Percentiles rank a stretch among this genome's conserved stretches.
phyloP scores from a whole-genome alignment of 2,113 vertebrate genomes.

The Paratilapia polleni region DNA sequence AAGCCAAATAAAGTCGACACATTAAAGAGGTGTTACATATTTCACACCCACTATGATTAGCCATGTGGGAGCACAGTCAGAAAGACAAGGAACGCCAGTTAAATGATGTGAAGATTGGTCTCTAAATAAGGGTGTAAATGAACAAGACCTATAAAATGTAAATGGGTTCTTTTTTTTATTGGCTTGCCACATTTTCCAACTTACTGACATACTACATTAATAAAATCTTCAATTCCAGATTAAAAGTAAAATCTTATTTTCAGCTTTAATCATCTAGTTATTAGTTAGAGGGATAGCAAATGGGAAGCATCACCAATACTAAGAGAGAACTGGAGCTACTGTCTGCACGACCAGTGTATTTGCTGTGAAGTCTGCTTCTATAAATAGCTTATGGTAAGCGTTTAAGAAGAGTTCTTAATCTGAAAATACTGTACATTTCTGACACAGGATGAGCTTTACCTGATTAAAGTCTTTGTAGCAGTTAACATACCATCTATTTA shows the following conservation, averaged over 20 bases:
- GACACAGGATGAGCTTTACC: not conserved
- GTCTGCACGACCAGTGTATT: not conserved
- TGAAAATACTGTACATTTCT: not conserved
- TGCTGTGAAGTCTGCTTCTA: not conserved
- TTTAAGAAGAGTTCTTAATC: not conserved
- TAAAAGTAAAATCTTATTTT: not conserved
- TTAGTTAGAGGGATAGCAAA: not conserved
- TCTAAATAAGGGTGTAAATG: conserved; percentile 1
- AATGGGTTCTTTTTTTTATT: not conserved
- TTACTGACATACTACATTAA: not conserved
- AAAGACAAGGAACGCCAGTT: not conserved
- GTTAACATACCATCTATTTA: not conserved
- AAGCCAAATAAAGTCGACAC: conserved; percentile 36
- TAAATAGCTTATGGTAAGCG: not conserved
- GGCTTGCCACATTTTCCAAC: not conserved
- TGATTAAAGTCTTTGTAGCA: not conserved
- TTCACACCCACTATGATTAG: conserved; percentile 29
- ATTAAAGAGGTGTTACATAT: conserved; percentile 47
- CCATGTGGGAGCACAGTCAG: conserved; percentile 6
- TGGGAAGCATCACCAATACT: not conserved
- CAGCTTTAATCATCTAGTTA: too few relatives aligned
- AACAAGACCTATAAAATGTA: not conserved
- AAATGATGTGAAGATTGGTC: not conserved
- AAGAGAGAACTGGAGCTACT: not conserved
- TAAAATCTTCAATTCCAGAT: not conserved